Conservation (phyloP, 2,797 vertebrate genomes). For the Tragelaphus eurycerus region DNA sequence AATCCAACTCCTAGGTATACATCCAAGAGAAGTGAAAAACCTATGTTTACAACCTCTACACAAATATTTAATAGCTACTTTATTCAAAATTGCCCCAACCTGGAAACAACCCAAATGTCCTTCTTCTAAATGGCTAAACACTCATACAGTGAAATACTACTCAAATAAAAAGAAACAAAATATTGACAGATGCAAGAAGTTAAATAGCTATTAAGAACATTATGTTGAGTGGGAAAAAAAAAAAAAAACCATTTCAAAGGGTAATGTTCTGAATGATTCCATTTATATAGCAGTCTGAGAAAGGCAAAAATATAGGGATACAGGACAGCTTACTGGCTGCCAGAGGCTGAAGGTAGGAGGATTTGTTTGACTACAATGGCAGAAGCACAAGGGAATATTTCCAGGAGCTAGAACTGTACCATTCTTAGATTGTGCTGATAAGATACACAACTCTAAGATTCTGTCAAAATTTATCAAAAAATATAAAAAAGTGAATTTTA, state of each 20-base stretch:
- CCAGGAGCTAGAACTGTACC: neutral
- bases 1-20: neutral
- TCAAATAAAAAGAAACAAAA: neutral
- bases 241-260: neutral
- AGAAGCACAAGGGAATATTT: neutral
- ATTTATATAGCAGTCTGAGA: neutral
- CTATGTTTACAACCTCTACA: neutral
- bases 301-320: neutral
- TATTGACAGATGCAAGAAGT: neutral
- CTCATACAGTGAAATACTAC: neutral
- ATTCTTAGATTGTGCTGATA: neutral
- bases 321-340: neutral
- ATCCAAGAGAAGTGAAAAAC: neutral
- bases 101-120: neutral
- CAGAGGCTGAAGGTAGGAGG: neutral
- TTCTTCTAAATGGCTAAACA: neutral
- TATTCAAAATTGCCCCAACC: neutral
- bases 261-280: neutral
- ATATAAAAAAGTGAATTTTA: constrained; percentile 5
- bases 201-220: neutral
- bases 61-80: neutral
- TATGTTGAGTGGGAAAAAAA: neutral
- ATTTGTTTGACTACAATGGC: neutral
- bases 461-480: neutral
- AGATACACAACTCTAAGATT: neutral